Base-by-base conservation (phyloP, 2,797 vertebrate species). In the Astyanax mexicanus region DNA sequence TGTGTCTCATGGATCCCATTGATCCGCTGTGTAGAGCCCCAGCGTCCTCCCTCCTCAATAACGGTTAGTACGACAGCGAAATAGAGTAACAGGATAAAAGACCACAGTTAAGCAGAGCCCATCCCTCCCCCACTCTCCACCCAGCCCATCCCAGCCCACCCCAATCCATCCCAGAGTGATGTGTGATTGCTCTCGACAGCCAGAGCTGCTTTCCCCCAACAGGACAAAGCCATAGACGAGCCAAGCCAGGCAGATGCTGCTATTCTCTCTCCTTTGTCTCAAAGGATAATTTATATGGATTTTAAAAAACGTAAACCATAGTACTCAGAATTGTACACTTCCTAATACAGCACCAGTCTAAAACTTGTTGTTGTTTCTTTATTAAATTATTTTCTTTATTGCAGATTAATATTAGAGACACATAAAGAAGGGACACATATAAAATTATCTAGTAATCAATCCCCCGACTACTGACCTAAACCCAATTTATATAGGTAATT, bases 41-140 rank as follows among this genome's bases (percentile, higher is more conserved):
- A 49, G 62, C 68, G 32, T 44, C 51, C 32, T 27, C n/a, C 15
- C 32, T 52, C 35, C 27, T 78, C 62, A 72, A 61, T 78, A 73
- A 72, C 61, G 54, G 44, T 72, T 72, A 78, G 69, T 32, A 62
- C 42, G 49, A 71, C 75, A 65, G 68, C 47, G 40, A 45, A 60
- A 73, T 19, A n/a, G 35, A 61, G 35, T 37, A 71, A 52, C n/a
- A 65, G 64, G 64, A 68, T 42, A 70, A 74, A 62, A 57, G 42
- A 55, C 19, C 6, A 1, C 42, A 29, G 44, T 32, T 38, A 60
- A 25, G 19, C 32, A 47, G 60, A 32, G 49, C 45, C 54, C 40
- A 75, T 54, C 57, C 55, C 70, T 55, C 45, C 38, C 13, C 44
- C 25, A 12, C 8, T 32, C 61, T 29, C 69, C 47, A 13, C 51